Conservation (phyloP, 1,140 invertebrate species). For the Apis mellifera region Amel_HAv3.1 CM009943.2:5583001-5583500, state of each 20-base stretch:
- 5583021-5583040: not conserved
- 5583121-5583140: not conserved
- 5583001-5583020: constrained; percentile 47
- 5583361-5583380: not conserved
- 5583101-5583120: constrained; percentile 34
- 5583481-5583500: not conserved
- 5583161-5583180: constrained; percentile 29
- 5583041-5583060: not conserved
- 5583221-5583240: not conserved
- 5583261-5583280: not conserved
- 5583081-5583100: constrained; percentile 48
- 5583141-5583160: constrained; percentile 18
- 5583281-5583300: constrained; percentile 25
- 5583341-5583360: constrained; percentile 19
- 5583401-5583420: not conserved
- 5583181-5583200: not conserved
- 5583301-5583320: not conserved
- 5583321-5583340: constrained; percentile 34
- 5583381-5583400: no score
- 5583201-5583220: constrained; percentile 33
- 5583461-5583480: not conserved
- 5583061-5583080: constrained; percentile 52
- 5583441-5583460: no score
- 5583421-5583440: not conserved
- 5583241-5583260: constrained; percentile 2